Evolutionary conservation across 2,113 vertebrate genomes (phyloP).

Genomic region (Carassius gibelio): DNA sequence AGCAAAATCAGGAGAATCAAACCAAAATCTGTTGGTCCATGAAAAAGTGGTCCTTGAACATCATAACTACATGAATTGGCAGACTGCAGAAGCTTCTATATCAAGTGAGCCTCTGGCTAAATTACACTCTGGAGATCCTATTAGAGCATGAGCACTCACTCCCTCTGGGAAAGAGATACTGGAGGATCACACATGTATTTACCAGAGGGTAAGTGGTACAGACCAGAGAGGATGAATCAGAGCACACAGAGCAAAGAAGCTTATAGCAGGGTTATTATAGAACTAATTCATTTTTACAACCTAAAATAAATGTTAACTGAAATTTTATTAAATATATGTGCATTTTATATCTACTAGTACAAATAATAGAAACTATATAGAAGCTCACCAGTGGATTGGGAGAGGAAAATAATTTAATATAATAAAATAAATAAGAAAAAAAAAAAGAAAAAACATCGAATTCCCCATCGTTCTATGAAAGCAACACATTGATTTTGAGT

Average conservation of each 20-base stretch:
- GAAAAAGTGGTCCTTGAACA: no score
- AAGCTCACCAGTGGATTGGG: not conserved
- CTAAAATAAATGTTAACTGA: no score
- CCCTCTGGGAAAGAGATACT: constrained; percentile 43
- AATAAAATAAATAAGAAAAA: not conserved
- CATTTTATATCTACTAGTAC: no score
- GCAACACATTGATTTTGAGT: not conserved
- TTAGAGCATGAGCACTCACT: constrained; percentile 59
- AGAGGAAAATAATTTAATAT: not conserved
- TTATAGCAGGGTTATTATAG: not conserved
- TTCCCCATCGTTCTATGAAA: not conserved
- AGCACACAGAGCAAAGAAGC: not conserved
- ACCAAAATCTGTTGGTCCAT: not conserved
- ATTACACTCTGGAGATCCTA: constrained; percentile 68
- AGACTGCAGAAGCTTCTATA: not conserved
- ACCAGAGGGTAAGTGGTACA: constrained; percentile 3
- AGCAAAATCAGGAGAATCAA: not conserved
- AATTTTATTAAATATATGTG: no score
- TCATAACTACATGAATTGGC: not conserved
- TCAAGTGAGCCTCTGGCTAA: constrained; percentile 12
- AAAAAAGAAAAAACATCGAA: not conserved
- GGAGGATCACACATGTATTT: not conserved
- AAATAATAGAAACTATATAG: no score
- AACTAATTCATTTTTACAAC: no score
- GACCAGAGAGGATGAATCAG: not conserved